phyloP scores from a whole-genome alignment of 2,797 vertebrate genomes.

The Sebastes glaucus region DNA sequence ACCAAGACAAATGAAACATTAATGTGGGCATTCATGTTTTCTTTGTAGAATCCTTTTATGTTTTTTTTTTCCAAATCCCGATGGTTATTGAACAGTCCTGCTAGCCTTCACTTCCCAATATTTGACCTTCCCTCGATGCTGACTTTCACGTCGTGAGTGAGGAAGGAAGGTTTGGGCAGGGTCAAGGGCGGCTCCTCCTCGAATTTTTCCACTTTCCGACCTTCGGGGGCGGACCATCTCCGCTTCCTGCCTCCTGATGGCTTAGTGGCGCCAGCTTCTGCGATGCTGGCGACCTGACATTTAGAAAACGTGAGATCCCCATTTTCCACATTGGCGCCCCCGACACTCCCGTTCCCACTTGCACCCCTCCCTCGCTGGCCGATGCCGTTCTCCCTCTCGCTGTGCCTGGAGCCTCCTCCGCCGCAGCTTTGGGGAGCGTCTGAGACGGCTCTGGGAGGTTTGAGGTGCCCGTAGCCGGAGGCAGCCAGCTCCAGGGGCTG shows the following conservation, averaged over 20 bases:
- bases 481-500: conserved; percentile 84
- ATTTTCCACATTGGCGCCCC: conserved; percentile 86
- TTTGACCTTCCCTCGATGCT: conserved; percentile 99
- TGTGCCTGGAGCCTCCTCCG: conserved; percentile 85
- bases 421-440: conserved; percentile 68
- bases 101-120: conserved; percentile 91
- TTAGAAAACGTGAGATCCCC: conserved; percentile 87
- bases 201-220: conserved; percentile 93
- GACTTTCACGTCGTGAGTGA: conserved; percentile 98
- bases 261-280: conserved; percentile 80
- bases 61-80: conserved; percentile 46
- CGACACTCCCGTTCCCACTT: conserved; percentile 48
- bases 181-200: conserved; percentile 95
- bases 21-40: conserved; percentile 67
- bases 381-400: conserved; percentile 93
- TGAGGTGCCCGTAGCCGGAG: conserved; percentile 80
- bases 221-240: conserved; percentile 98
- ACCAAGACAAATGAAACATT: conserved; percentile 80
- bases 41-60: conserved; percentile 59
- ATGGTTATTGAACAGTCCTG: conserved; percentile 66
- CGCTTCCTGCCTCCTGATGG: conserved; percentile 88
- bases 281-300: conserved; percentile 81
- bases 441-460: conserved; percentile 84
- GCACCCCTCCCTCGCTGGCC: conserved; percentile 81
- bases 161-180: conserved; percentile 97